Evolutionary conservation across 2,797 vertebrate genomes (phyloP).

Genomic region (Syndactyla subalaris): DNA sequence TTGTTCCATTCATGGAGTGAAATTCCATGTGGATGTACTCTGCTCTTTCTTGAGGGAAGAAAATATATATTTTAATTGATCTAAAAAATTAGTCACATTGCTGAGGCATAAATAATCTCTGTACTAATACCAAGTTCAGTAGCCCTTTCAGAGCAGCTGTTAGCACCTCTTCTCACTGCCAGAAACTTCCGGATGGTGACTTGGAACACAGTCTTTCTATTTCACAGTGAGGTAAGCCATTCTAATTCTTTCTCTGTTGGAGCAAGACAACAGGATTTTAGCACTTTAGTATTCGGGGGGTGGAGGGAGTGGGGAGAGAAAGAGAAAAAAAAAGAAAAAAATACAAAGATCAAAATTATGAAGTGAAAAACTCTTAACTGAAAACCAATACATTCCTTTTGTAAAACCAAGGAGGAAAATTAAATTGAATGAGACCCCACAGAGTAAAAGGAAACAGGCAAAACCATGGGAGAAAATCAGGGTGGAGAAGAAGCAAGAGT

Average conservation of each 20-base stretch:
- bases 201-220: constrained; percentile 20
- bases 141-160: constrained; percentile 33
- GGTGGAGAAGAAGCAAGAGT: neutral
- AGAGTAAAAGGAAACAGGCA: constrained; percentile 27
- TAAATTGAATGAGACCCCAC: neutral
- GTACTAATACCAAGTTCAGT: constrained; percentile 9
- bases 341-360: neutral
- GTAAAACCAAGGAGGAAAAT: constrained; percentile 12
- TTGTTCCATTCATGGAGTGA: neutral
- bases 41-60: neutral
- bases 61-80: constrained; percentile 29
- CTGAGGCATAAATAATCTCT: constrained; percentile 29
- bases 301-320: no score
- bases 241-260: neutral
- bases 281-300: neutral
- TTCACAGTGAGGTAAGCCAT: constrained; percentile 26
- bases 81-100: neutral
- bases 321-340: no score
- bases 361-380: neutral
- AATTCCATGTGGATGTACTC: neutral
- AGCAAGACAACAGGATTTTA: neutral
- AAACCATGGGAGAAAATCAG: constrained; percentile 2
- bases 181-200: constrained; percentile 32
- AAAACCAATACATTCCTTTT: neutral
- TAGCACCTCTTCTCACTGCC: constrained; percentile 41